Conservation (phyloP, 2,797 vertebrate genomes). For the Leontocebus nigricollis region DNA sequence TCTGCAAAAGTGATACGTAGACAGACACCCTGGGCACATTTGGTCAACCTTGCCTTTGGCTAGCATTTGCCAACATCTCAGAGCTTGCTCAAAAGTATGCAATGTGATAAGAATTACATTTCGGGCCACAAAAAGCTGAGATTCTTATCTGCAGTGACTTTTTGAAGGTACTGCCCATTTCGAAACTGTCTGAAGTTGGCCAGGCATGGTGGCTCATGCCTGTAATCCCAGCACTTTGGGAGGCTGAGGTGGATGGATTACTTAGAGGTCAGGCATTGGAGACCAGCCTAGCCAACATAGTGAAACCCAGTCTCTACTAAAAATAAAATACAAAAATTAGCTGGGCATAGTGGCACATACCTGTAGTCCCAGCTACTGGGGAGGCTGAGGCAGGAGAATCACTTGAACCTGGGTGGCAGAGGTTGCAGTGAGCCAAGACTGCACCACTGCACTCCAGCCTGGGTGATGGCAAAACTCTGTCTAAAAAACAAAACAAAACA, state of each 20-base stretch:
- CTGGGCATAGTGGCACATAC: background rate
- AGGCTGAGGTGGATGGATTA: rapidly evolving
- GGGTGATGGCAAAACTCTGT: background rate
- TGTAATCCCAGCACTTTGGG: background rate
- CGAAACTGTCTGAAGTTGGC: background rate
- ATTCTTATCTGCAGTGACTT: background rate
- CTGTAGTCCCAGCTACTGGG: background rate
- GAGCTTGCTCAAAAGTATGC: background rate
- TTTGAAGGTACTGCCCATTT: background rate
- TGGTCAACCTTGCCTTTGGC: background rate
- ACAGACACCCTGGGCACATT: background rate
- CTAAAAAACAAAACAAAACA: background rate
- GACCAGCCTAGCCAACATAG: background rate
- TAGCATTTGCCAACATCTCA: background rate
- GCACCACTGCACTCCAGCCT: background rate
- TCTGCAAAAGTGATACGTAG: background rate
- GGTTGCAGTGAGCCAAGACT: background rate
- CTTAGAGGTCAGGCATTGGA: background rate
- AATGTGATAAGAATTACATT: background rate
- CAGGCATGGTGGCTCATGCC: background rate
- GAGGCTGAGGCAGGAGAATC: background rate
- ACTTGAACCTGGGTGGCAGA: background rate
- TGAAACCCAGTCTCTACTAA: background rate
- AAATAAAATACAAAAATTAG: background rate
- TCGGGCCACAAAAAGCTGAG: background rate